Percentiles rank a stretch among this genome's conserved stretches.
Conservation (phyloP, 2,888 invertebrate species). For the Antheraea yamamai region DNA sequence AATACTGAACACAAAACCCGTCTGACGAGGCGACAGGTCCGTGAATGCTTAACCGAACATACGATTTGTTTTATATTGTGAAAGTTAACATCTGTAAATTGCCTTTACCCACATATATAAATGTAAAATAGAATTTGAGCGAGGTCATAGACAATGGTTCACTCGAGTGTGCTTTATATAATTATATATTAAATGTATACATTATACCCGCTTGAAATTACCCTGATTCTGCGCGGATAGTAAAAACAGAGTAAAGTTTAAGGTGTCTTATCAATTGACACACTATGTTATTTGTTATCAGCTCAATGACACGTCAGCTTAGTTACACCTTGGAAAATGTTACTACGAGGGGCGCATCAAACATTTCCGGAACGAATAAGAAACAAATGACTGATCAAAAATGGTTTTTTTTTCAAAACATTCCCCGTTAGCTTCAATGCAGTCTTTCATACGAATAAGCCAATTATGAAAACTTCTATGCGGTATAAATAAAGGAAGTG, state of each 20-base stretch:
- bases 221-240: background rate
- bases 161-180: background rate
- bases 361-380: too few species aligned
- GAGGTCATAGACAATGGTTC: constrained; percentile 28
- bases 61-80: constrained; percentile 50
- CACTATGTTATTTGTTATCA: too few species aligned
- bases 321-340: too few species aligned
- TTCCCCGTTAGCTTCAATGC: too few species aligned
- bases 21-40: constrained; percentile 56
- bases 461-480: too few species aligned
- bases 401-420: too few species aligned
- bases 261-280: background rate
- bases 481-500: too few species aligned
- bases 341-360: too few species aligned
- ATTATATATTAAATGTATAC: background rate
- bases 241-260: background rate
- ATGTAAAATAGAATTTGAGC: constrained; percentile 12
- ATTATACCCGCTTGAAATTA: background rate
- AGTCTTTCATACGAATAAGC: too few species aligned
- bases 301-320: too few species aligned
- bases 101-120: constrained; percentile 23
- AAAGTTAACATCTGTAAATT: constrained; percentile 53
- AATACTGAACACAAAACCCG: constrained; percentile 56
- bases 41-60: constrained; percentile 31
- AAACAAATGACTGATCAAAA: too few species aligned